Evolutionary conservation across 1,140 invertebrate species (phyloP).

Genomic region (Nixonia krombeini): DNA sequence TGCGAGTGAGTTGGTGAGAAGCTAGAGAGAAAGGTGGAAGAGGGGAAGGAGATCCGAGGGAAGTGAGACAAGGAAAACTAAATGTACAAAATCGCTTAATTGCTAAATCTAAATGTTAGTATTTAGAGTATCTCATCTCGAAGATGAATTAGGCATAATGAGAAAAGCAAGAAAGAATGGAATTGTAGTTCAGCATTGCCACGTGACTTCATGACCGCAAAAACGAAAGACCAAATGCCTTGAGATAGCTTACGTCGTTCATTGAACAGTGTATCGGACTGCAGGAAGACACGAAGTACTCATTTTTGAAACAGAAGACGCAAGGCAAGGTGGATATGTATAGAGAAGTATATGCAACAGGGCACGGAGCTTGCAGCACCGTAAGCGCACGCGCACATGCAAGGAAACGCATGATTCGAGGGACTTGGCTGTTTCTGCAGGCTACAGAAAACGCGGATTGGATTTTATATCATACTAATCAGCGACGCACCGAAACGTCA

Average conservation of each 20-base stretch:
- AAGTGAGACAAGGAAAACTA: conserved; percentile 32
- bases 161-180: neutral
- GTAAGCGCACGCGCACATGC: conserved; percentile 4
- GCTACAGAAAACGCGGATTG: too few relatives aligned
- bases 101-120: conserved; percentile 67
- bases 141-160: conserved; percentile 17
- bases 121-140: conserved; percentile 65
- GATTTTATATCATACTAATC: too few relatives aligned
- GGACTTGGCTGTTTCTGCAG: conserved; percentile 3
- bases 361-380: conserved; percentile 7
- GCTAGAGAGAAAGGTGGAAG: conserved; percentile 38
- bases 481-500: conserved; percentile 4
- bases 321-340: neutral
- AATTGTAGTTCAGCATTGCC: too few relatives aligned
- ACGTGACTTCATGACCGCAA: too few relatives aligned
- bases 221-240: too few relatives aligned
- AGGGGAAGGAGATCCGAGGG: conserved; percentile 45
- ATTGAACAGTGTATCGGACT: too few relatives aligned
- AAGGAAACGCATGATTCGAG: neutral
- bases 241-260: too few relatives aligned
- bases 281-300: too few relatives aligned
- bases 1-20: too few relatives aligned
- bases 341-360: conserved; percentile 9
- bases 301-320: conserved; percentile 12
- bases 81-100: conserved; percentile 71